Base-by-base conservation (phyloP, 2,113 vertebrate genomes). In the Silurus meridionalis region DNA sequence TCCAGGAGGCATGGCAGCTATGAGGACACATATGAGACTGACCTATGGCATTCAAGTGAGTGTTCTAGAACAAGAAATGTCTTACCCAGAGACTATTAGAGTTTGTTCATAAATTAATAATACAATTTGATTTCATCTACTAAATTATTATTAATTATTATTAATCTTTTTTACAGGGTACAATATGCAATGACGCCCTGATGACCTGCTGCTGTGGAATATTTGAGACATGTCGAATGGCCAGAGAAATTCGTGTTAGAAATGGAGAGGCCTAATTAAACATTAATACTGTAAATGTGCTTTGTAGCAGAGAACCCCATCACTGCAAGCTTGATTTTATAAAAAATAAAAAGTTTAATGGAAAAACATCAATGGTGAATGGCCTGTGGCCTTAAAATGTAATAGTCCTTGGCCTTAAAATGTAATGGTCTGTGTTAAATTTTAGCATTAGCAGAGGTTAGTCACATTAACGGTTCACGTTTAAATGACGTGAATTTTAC, bases 21-120 rank as follows among this genome's bases (percentile, higher is more conserved):
- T 96, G 88, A 93, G 95, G 87, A 96, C 95, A 82, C 96, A 96
- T 60, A 96, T 96, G 95, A 94, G 96, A 78, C 90, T 96, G 85
- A 95, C 96, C 0, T 96, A 96, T 60, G 95, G 95, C 58, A 96
- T 96, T 83, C 91, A 95, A 93, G 96, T 96, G 48, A 71, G 61
- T 71, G 52, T 17, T 61, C 9, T 48, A 66, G 28, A 11, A 15
- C 10, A 60, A 52, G 25, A 71, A 23, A 21, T 82, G 19, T 48
- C 8, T 17, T 79, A 8, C 13, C 23, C 23, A 69, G 21, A 63
- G 21, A n/a, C 52, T n/a, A 50, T 82, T 50, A 23, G 21, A 64
- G 21, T 87, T 89, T 86, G 46, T 46, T 5, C 85, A 69, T 3
- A 66, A 37, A n/a, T 50, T 50, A 13, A 37, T 4, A 46, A 46